A percentile compares a stretch with the other conserved stretches of the same genome.
These are phyloP conservation scores for Ageneiosus marmoratus DNA, from an alignment of 2,113 vertebrate genomes.

Conservation along the genomic window DNA sequence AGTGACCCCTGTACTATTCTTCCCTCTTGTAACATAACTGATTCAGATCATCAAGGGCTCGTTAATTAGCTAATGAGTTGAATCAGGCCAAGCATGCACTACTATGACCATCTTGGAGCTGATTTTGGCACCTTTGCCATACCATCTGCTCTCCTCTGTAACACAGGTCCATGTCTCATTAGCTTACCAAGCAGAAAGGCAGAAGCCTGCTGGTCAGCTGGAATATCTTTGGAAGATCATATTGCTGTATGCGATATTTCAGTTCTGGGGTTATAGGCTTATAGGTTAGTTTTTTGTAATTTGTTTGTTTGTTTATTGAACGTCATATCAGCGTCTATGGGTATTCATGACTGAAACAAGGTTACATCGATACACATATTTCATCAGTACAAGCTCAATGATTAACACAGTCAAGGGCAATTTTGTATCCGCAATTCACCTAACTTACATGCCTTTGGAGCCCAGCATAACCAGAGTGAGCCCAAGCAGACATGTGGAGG, in stretches of 20 bases:
- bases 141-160: conserved; percentile 36
- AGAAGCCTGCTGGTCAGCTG: conserved; percentile 1
- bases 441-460: no score
- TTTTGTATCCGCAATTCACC: no score
- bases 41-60: conserved; percentile 25
- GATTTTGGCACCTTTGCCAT: conserved; percentile 31
- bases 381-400: no score
- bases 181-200: conserved; percentile 22
- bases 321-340: no score
- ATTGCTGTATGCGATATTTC: not conserved
- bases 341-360: no score
- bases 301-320: no score
- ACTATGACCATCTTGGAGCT: conserved; percentile 11
- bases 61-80: conserved; percentile 38
- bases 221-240: not conserved
- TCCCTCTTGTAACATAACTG: conserved; percentile 13
- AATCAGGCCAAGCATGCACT: conserved; percentile 29
- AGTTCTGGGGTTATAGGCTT: not conserved
- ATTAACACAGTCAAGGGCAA: no score
- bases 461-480: no score
- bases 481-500: no score
- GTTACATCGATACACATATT: no score
- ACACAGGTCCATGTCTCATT: conserved; percentile 20
- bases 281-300: no score
- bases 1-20: not conserved